These are phyloP conservation scores for Pristionchus entomophagus DNA, from an alignment of 2,888 invertebrate genomes.

Conservation along the genomic window DNA sequence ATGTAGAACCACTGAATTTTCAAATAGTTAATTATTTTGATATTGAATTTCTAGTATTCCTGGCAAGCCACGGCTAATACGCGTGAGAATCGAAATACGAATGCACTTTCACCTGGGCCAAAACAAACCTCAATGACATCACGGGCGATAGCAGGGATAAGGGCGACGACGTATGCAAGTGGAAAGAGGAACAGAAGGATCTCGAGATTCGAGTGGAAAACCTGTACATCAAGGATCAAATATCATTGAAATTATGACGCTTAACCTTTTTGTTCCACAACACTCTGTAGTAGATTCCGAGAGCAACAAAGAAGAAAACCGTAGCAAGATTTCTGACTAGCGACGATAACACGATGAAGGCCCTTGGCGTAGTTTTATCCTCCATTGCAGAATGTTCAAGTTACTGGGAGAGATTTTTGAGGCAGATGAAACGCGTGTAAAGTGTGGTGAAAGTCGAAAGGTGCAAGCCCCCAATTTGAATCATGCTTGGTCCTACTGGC, in stretches of 20 bases:
- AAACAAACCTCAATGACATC: background rate
- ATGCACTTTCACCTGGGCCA: too few species aligned
- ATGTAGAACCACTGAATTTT: background rate
- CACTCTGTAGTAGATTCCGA: background rate
- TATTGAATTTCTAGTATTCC: too few species aligned
- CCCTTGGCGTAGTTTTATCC: background rate
- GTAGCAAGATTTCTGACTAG: background rate
- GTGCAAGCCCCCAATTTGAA: background rate
- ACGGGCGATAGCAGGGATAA: background rate
- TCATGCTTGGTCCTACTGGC: background rate
- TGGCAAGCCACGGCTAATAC: too few species aligned
- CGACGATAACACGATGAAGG: background rate
- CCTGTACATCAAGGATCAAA: background rate
- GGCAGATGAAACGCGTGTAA: background rate
- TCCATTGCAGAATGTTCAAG: background rate
- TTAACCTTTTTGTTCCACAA: background rate
- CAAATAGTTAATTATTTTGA: background rate
- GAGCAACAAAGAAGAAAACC: background rate
- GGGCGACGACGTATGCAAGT: background rate
- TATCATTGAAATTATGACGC: background rate
- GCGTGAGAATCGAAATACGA: too few species aligned
- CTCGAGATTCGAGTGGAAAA: slow-evolving; percentile 26
- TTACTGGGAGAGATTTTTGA: background rate
- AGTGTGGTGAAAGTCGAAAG: slow-evolving; percentile 7
- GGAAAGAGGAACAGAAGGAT: background rate